Evolutionary conservation across 2,888 invertebrate species (phyloP).

Genomic region (Dryadula phaetusa): DNA sequence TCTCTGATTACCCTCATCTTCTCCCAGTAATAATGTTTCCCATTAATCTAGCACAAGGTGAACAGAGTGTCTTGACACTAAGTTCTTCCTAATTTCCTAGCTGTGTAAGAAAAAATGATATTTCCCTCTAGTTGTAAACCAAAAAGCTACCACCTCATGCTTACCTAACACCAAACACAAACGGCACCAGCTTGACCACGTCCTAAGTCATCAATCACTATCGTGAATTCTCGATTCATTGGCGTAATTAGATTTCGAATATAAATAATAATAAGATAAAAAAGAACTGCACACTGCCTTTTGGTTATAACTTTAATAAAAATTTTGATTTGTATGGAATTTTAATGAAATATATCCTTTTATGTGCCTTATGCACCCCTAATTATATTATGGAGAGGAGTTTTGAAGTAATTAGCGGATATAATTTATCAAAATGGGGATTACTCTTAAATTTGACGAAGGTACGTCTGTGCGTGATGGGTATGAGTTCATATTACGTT

Average conservation of each 20-base stretch:
- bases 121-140: no score
- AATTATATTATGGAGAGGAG: conserved; percentile 39
- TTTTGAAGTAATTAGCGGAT: conserved; percentile 14
- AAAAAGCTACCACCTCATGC: background rate
- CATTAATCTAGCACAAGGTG: no score
- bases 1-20: no score
- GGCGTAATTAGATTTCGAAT: conserved; percentile 64
- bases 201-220: conserved; percentile 65
- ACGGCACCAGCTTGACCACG: conserved; percentile 43
- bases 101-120: background rate
- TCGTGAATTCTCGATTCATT: conserved; percentile 63
- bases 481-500: no score
- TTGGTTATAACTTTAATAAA: conserved; percentile 50
- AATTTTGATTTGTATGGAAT: conserved; percentile 50
- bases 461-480: background rate
- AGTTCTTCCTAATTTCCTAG: no score
- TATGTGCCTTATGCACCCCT: conserved; percentile 36
- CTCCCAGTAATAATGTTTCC: no score
- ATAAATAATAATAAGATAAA: conserved; percentile 48
- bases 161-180: background rate
- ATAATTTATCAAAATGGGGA: background rate
- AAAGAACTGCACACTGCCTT: conserved; percentile 46
- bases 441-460: conserved; percentile 10
- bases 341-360: conserved; percentile 49
- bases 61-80: no score